Base-by-base conservation (phyloP, 2,113 vertebrate species). In the Platichthys flesus region DNA sequence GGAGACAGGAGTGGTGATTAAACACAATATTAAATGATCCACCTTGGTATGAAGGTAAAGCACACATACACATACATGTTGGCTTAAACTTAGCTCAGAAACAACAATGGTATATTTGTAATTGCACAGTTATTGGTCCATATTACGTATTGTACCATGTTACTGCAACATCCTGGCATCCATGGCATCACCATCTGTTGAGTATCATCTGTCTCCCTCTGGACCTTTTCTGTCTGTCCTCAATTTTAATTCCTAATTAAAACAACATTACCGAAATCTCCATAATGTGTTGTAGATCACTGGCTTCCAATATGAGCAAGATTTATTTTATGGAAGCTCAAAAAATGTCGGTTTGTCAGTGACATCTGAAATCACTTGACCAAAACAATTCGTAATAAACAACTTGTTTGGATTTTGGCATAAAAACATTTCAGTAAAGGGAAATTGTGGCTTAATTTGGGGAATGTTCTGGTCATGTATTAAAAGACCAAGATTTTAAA, bases 1-100 rank as follows among this genome's bases (percentile, higher is more conserved):
- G 57, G 40, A 79, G 24, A 71, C 70, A 26, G 63, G 71, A 68
- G 78, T 79, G 60, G 69, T 64, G 58, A 58, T 70, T 6, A 20
- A 71, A 73, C 59, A 54, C 24, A 47, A 85, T 69, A 47, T 67
- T 16, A 2, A 2, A 9, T 14, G 1, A 37, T 24, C 9, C 9
- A 18, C 18, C 15, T 10, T 37, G 9, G 67, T n/a, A 24, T 20
- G 9, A 15, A 2, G 18, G 9, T 42, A n/a, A 67, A 56, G 49
- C 16, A 31, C 40, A 37, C 21, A 18, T 18, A 16, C 47, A 56
- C 2, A 24, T 5, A 67, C 59, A 26, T 60, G 8, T 7, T 5
- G 74, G 59, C 42, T 52, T 9, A 42, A 80, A 49, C 26, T 28
- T 20, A 15, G 40, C 59, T 49, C n/a, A 23, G 13, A 0, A 21